A percentile compares a stretch with the other conserved stretches of the same genome.
Evolutionary conservation across 2,888 invertebrate species (phyloP).

Genomic region (Melanchra persicariae): DNA sequence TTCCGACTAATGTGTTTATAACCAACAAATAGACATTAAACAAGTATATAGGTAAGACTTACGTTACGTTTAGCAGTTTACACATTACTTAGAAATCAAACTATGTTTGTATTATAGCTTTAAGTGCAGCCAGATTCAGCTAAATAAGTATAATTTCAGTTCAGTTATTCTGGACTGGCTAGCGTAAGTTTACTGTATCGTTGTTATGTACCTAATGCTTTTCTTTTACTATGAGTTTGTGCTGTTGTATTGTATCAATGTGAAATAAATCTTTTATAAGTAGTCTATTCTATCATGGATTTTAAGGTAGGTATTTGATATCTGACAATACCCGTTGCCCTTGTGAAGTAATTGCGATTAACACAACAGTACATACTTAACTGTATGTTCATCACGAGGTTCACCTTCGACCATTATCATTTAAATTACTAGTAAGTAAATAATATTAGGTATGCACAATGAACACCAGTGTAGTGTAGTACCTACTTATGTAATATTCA

Average conservation of each 20-base stretch:
- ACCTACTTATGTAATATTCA: slow-evolving; percentile 26
- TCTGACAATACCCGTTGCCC: slow-evolving; percentile 11
- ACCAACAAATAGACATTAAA: background rate
- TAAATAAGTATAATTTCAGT: background rate
- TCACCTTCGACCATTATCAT: slow-evolving; percentile 40
- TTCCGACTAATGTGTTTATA: slow-evolving; percentile 13
- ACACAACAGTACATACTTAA: background rate
- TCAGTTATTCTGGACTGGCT: background rate
- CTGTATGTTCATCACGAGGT: background rate
- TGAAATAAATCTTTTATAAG: too few relatives aligned
- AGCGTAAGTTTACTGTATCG: too few relatives aligned
- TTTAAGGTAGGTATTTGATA: too few relatives aligned
- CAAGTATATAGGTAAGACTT: too few relatives aligned
- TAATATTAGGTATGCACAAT: slow-evolving; percentile 10
- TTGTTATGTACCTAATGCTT: too few relatives aligned
- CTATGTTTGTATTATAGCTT: background rate
- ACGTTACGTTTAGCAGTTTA: background rate
- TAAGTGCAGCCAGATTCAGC: background rate
- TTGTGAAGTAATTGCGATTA: slow-evolving; percentile 15
- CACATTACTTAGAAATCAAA: background rate
- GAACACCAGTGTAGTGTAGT: background rate
- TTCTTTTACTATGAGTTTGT: too few relatives aligned
- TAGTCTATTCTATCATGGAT: too few relatives aligned
- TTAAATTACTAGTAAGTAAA: slow-evolving; percentile 19
- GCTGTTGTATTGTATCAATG: too few relatives aligned